Evolutionary conservation across 2,797 vertebrate species (phyloP).

Genomic region (Gambusia yucatana): DNA sequence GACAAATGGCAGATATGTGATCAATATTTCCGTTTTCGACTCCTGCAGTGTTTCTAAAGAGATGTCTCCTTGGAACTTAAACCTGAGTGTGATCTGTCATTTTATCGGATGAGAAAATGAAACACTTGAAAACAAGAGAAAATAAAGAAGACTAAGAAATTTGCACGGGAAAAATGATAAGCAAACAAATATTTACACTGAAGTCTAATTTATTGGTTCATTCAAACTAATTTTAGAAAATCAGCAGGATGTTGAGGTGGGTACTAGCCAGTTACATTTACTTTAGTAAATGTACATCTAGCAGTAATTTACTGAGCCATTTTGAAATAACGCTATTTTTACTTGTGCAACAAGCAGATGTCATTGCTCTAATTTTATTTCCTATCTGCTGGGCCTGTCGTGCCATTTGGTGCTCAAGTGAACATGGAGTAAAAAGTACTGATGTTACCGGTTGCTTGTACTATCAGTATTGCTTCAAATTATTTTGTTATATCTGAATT

Average conservation of each 20-base stretch:
- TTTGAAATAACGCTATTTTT: not conserved
- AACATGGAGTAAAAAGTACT: no score
- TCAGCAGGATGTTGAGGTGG: not conserved
- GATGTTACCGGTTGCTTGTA: no score
- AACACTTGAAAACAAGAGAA: not conserved
- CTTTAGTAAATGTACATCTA: not conserved
- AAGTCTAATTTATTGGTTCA: not conserved
- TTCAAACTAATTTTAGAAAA: not conserved
- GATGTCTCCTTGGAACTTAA: slow-evolving; percentile 3
- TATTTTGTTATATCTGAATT: no score
- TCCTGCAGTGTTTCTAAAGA: slow-evolving; percentile 6
- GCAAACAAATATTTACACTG: not conserved
- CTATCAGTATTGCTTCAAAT: no score
- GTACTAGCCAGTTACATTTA: not conserved
- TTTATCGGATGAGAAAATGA: slow-evolving; percentile 4
- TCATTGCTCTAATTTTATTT: no score
- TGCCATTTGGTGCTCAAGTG: no score
- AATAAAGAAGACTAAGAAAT: not conserved
- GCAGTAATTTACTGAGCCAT: not conserved
- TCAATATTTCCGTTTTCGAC: slow-evolving; percentile 21
- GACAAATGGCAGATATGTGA: slow-evolving; percentile 32
- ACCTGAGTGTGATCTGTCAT: not conserved
- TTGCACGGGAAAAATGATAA: not conserved
- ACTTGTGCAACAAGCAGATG: no score
- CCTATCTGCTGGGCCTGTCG: no score